Percentiles rank a stretch among this genome's conserved stretches.
Evolutionary conservation across 2,113 vertebrate species (phyloP).

Genomic region (Oryzias javanicus): DNA sequence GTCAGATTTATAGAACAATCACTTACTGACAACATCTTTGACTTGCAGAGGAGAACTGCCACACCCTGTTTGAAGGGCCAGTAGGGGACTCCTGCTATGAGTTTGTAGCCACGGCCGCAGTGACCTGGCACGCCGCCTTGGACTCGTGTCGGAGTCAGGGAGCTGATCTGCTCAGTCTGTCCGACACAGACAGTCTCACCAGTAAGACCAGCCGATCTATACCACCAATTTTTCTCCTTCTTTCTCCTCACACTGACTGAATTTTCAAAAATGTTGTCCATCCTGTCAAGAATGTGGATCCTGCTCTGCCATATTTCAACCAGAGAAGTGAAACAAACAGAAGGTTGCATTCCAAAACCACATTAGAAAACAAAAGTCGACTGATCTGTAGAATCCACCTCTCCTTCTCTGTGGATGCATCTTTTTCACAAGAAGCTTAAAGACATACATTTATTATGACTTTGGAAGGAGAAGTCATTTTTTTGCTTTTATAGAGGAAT

Average conservation of each 20-base stretch:
- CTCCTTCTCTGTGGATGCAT: too few species aligned
- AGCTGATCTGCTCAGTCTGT: slow-evolving; percentile 87
- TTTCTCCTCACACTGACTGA: not conserved
- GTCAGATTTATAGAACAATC: not conserved
- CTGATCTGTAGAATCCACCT: too few species aligned
- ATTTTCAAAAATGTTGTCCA: too few species aligned
- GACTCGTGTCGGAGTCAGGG: slow-evolving; percentile 89
- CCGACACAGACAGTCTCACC: slow-evolving; percentile 70
- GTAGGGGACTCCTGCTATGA: slow-evolving; percentile 84
- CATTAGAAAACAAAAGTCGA: too few species aligned
- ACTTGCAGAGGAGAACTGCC: slow-evolving; percentile 84
- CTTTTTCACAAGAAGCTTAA: too few species aligned
- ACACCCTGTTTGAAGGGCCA: slow-evolving; percentile 75
- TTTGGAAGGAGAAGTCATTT: too few species aligned
- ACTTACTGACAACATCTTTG: slow-evolving; percentile 4
- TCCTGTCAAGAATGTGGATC: too few species aligned
- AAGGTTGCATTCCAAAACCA: too few species aligned
- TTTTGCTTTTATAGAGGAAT: too few species aligned
- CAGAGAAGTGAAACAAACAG: too few species aligned
- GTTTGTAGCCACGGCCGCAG: slow-evolving; percentile 80
- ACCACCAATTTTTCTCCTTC: not conserved
- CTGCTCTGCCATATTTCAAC: too few species aligned
- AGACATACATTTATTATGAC: too few species aligned
- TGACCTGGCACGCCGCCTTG: slow-evolving; percentile 90
- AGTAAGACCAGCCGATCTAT: slow-evolving; percentile 34